Evolutionary conservation across 1,140 invertebrate genomes (phyloP).

Genomic region (Phthorimaea operculella): DNA sequence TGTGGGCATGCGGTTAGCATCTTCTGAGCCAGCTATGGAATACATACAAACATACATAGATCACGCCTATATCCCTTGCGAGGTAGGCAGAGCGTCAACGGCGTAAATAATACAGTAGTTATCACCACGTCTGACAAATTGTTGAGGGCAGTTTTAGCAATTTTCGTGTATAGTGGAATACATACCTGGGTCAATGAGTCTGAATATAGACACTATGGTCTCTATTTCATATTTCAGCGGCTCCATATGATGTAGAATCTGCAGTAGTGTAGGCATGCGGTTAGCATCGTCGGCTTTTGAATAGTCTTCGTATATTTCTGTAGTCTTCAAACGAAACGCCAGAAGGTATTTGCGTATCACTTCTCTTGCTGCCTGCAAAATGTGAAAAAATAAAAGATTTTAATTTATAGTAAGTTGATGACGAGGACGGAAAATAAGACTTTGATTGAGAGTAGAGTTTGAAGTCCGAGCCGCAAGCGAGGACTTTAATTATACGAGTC

Average conservation of each 20-base stretch:
- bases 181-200: slow-evolving; percentile 52
- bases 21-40: slow-evolving; percentile 8
- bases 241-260: slow-evolving; percentile 61
- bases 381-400: not conserved
- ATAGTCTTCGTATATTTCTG: slow-evolving; percentile 62
- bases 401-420: no score
- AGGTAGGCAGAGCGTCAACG: no score
- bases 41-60: no score
- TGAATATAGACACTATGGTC: slow-evolving; percentile 69
- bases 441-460: no score
- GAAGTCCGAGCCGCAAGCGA: no score
- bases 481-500: no score
- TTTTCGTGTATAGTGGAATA: no score
- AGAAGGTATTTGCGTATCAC: slow-evolving; percentile 68
- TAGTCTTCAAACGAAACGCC: slow-evolving; percentile 66
- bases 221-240: slow-evolving; percentile 66
- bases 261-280: slow-evolving; percentile 60
- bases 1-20: slow-evolving; percentile 51
- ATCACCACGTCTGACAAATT: no score
- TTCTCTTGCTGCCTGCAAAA: slow-evolving; percentile 67
- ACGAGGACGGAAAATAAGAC: no score
- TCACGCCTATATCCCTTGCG: no score
- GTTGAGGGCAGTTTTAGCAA: no score
- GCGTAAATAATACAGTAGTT: no score
- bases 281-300: slow-evolving; percentile 34